phyloP scores from a whole-genome alignment of 37 sponge, comb jelly and placozoan species.

The Eunapius fragilis region DNA sequence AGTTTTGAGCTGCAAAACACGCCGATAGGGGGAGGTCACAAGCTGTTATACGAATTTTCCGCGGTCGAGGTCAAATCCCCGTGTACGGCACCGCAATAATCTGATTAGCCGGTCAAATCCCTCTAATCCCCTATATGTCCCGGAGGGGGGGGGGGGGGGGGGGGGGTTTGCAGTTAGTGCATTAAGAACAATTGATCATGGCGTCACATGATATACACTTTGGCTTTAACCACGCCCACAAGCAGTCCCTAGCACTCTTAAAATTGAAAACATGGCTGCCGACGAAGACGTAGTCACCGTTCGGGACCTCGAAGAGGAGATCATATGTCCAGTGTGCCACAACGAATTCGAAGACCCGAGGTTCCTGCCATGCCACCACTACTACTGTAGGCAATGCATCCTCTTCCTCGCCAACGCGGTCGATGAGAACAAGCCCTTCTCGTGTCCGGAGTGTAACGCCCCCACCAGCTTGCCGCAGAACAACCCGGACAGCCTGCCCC shows the following conservation, averaged over 20 bases:
- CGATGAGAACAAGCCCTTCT: conserved; percentile 11
- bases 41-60: too few relatives aligned
- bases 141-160: too few relatives aligned
- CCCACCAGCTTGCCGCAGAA: conserved; percentile 15
- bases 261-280: neutral
- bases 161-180: too few relatives aligned
- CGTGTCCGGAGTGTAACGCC: conserved; percentile 40
- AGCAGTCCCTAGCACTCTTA: neutral
- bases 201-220: too few relatives aligned
- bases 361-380: conserved; percentile 54
- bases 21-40: too few relatives aligned
- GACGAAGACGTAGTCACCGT: neutral
- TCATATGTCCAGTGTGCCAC: conserved; percentile 48
- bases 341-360: conserved; percentile 33
- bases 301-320: conserved; percentile 31
- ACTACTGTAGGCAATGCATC: conserved; percentile 51
- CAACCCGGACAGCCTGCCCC: conserved; percentile 11
- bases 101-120: too few relatives aligned
- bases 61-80: too few relatives aligned
- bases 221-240: neutral
- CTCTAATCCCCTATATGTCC: too few relatives aligned
- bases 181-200: too few relatives aligned
- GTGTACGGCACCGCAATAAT: too few relatives aligned
- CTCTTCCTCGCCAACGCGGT: neutral
- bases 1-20: too few relatives aligned